These are phyloP conservation scores for Emys orbicularis DNA, from an alignment of 2,797 vertebrate species.

Conservation along the genomic window DNA sequence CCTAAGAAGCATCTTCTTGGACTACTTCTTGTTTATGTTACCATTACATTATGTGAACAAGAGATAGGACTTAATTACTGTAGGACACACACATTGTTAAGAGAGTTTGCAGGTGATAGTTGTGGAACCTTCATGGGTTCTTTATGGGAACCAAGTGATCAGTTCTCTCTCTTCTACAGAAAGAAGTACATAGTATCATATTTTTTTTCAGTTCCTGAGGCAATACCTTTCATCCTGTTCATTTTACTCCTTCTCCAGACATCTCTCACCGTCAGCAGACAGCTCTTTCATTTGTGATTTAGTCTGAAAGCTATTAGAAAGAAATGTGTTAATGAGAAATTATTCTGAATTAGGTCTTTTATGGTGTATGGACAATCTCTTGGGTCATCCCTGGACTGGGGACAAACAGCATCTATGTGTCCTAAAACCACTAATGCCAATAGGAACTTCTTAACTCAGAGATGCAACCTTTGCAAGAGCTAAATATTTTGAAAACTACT, in stretches of 20 bases:
- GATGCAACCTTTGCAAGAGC: background rate
- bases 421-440: background rate
- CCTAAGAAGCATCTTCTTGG: slow-evolving; percentile 38
- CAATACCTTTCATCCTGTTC: slow-evolving; percentile 62
- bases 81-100: slow-evolving; percentile 62
- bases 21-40: slow-evolving; percentile 37
- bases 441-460: background rate
- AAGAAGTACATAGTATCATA: slow-evolving; percentile 11
- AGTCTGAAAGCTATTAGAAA: slow-evolving; percentile 59
- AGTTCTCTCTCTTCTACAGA: slow-evolving; percentile 60
- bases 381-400: slow-evolving; percentile 10
- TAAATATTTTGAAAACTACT: slow-evolving; percentile 61
- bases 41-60: slow-evolving; percentile 48
- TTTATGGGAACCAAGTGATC: slow-evolving; percentile 56
- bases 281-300: slow-evolving; percentile 68
- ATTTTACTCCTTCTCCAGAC: slow-evolving; percentile 63
- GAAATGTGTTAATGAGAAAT: slow-evolving; percentile 44
- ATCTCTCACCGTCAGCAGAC: slow-evolving; percentile 45
- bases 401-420: background rate
- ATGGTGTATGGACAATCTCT: background rate
- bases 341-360: slow-evolving; percentile 17
- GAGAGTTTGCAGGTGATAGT: slow-evolving; percentile 59
- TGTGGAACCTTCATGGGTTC: slow-evolving; percentile 67
- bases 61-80: slow-evolving; percentile 61
- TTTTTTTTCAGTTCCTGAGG: slow-evolving; percentile 53